Evolutionary conservation across 2,113 vertebrate genomes (phyloP).

Genomic region (Empidonax alnorum): DNA sequence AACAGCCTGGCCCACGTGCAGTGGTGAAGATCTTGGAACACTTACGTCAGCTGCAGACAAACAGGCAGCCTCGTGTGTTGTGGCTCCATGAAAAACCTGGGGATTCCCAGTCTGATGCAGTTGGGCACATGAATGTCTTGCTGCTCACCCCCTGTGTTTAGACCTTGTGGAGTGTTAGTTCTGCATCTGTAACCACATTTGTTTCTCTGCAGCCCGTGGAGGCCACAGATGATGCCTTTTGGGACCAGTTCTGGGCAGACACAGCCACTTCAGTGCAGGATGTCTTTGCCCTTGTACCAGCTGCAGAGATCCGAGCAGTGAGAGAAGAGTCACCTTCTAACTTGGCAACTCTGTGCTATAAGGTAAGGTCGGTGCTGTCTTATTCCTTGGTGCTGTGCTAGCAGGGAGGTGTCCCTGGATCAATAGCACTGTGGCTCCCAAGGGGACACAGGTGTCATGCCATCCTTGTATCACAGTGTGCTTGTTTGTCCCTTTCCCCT

Average conservation of each 20-base stretch:
- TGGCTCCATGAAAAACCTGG: neutral
- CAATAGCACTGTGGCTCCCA: neutral
- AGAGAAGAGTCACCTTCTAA: conserved; percentile 97
- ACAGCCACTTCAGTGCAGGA: conserved; percentile 95
- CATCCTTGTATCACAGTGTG: neutral
- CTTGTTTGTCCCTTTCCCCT: neutral
- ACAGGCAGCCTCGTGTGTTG: neutral
- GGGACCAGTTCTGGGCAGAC: conserved; percentile 99
- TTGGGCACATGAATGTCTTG: neutral
- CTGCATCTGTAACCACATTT: neutral
- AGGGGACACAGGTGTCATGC: neutral
- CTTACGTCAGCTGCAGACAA: neutral
- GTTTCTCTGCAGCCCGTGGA: conserved; percentile 87
- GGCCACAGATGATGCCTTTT: conserved; percentile 96
- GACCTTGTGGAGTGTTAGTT: neutral
- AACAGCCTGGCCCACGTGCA: fast-evolving
- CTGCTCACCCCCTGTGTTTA: neutral
- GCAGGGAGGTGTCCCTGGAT: neutral
- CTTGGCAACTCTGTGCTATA: conserved; percentile 96
- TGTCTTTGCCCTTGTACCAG: conserved; percentile 95
- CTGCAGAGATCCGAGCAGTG: conserved; percentile 96
- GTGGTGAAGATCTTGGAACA: neutral
- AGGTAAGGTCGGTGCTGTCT: conserved; percentile 76
- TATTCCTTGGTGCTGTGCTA: neutral
- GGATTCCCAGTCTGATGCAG: neutral